These are phyloP conservation scores for Alcedo quadribrachys DNA, from an alignment of 2,797 vertebrate species.

Conservation along the genomic window DNA sequence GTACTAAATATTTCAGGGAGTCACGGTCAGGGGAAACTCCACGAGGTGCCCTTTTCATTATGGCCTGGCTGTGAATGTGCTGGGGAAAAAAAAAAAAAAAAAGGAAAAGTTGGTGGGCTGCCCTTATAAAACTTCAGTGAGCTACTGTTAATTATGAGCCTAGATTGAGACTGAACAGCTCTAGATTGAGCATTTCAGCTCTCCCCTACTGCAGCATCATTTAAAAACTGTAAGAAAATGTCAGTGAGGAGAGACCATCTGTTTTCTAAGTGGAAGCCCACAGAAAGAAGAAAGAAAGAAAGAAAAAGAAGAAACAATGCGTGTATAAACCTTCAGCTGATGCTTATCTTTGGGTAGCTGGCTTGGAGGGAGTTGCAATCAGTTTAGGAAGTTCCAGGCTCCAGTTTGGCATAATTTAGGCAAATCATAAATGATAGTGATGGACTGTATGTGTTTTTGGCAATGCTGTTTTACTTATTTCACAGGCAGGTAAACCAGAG, in stretches of 20 bases:
- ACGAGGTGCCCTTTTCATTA: background rate
- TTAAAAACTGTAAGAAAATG: slow-evolving; percentile 75
- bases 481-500: slow-evolving; percentile 6
- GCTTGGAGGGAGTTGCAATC: background rate
- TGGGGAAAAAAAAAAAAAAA: background rate
- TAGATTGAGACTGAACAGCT: slow-evolving; percentile 39
- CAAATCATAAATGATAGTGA: background rate
- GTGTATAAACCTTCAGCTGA: slow-evolving; percentile 16
- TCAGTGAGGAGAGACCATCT: slow-evolving; percentile 63
- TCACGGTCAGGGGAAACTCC: slow-evolving; percentile 50
- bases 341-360: background rate
- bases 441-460: background rate
- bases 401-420: background rate
- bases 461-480: background rate
- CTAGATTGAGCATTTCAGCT: slow-evolving; percentile 46
- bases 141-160: slow-evolving; percentile 59
- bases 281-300: slow-evolving; percentile 41
- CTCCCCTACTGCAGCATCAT: slow-evolving; percentile 36
- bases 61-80: background rate
- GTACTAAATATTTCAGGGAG: slow-evolving; percentile 65
- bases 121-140: slow-evolving; percentile 62
- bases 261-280: slow-evolving; percentile 64
- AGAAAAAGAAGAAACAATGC: slow-evolving; percentile 31
- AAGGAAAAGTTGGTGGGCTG: slow-evolving; percentile 11
- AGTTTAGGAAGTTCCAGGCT: background rate